These are phyloP conservation scores for Perccottus glenii DNA, from an alignment of 2,113 vertebrate genomes.

Conservation along the genomic window DNA sequence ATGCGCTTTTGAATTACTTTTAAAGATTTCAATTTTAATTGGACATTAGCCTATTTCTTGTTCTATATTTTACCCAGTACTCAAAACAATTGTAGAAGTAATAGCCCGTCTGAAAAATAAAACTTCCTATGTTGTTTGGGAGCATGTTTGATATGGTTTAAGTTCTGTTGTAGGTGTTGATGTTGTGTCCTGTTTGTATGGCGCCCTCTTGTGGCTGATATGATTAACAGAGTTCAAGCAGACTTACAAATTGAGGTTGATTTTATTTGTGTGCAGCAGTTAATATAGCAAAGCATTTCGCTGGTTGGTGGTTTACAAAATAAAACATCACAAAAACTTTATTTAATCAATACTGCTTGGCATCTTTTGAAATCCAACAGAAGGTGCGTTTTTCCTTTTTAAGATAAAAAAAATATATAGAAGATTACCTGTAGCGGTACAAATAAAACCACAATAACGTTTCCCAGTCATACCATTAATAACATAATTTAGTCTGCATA, in stretches of 20 bases:
- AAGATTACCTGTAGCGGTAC: constrained; percentile 8
- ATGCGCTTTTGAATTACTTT: too few relatives aligned
- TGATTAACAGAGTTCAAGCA: background rate
- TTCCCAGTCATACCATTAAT: constrained; percentile 43
- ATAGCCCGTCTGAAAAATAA: too few relatives aligned
- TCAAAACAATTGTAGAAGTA: too few relatives aligned
- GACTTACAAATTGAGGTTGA: background rate
- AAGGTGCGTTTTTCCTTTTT: constrained; percentile 24
- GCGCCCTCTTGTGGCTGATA: constrained; percentile 57
- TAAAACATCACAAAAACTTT: constrained; percentile 6
- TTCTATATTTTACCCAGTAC: too few relatives aligned
- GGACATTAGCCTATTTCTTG: too few relatives aligned
- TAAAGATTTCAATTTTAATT: too few relatives aligned
- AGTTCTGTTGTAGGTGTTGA: too few relatives aligned
- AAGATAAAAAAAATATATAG: background rate
- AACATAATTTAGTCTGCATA: constrained; percentile 11
- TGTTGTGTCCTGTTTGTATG: background rate
- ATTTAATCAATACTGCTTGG: constrained; percentile 53
- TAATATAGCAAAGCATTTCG: constrained; percentile 23
- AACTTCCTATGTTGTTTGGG: too few relatives aligned
- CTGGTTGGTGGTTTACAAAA: constrained; percentile 10
- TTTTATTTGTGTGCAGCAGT: constrained; percentile 53
- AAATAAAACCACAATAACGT: constrained; percentile 50
- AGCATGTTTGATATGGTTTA: too few relatives aligned
- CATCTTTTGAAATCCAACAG: constrained; percentile 19